Evolutionary conservation across 2,888 invertebrate species (phyloP).

Genomic region (Drosophila pseudotalamancana): DNA sequence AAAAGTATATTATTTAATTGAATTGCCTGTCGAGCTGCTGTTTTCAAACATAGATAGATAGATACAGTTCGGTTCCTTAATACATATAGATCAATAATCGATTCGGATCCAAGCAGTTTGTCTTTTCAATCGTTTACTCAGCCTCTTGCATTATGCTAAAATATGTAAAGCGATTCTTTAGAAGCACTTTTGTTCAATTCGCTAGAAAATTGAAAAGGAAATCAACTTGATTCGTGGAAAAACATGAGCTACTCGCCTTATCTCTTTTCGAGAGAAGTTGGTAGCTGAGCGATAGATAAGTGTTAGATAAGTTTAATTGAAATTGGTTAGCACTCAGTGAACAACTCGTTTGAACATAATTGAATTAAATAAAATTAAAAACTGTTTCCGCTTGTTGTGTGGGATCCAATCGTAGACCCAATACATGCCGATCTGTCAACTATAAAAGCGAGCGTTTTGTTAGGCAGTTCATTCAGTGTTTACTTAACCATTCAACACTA

Average conservation of each 20-base stretch:
- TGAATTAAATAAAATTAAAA: conserved; percentile 35
- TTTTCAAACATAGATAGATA: no score
- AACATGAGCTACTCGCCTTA: background rate
- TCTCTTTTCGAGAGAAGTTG: background rate
- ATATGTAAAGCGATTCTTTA: conserved; percentile 2
- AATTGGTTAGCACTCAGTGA: conserved; percentile 12
- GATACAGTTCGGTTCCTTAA: no score
- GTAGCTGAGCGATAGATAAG: conserved; percentile 1
- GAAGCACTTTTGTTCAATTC: conserved; percentile 2
- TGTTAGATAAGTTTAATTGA: conserved; percentile 35
- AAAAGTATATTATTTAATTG: no score
- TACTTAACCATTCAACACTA: conserved; percentile 3
- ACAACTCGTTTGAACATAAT: conserved; percentile 17
- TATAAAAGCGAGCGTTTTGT: conserved; percentile 31
- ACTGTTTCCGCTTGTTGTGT: conserved; percentile 2
- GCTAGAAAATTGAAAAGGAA: conserved; percentile 10
- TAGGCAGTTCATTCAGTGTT: conserved; percentile 35
- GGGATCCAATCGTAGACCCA: background rate
- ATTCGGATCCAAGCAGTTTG: no score
- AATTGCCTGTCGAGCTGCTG: no score
- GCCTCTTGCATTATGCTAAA: conserved; percentile 2
- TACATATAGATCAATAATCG: no score
- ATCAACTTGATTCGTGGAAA: conserved; percentile 2
- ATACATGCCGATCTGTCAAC: no score
- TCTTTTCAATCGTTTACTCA: background rate